phyloP scores from a whole-genome alignment of 35 echinoderm and acorn worm species.

The Apostichopus japonicus region DNA sequence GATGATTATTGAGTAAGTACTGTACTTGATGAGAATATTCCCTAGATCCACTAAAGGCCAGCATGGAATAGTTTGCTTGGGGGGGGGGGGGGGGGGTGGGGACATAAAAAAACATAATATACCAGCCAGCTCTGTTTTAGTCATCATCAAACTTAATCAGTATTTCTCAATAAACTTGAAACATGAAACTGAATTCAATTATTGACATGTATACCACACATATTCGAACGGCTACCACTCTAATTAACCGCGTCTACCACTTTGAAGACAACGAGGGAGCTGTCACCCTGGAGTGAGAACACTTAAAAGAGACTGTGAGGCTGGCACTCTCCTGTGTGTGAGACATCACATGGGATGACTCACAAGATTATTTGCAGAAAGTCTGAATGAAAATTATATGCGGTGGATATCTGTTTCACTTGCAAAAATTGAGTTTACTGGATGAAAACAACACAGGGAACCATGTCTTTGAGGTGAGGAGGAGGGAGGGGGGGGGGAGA shows the following conservation, averaged over 20 bases:
- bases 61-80: not conserved
- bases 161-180: constrained; percentile 20
- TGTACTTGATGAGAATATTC: not conserved
- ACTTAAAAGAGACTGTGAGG: not conserved
- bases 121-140: not conserved
- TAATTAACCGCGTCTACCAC: not conserved
- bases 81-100: no score
- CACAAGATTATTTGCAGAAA: not conserved
- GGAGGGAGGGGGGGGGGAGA: no score
- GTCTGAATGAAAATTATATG: not conserved
- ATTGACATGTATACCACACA: not conserved
- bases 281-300: not conserved
- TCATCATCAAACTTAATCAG: not conserved
- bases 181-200: constrained; percentile 10
- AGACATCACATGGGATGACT: not conserved
- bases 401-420: no score
- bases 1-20: not conserved
- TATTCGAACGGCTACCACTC: not conserved
- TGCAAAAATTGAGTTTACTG: not conserved
- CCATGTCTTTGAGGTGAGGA: no score
- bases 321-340: not conserved
- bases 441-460: no score
- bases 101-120: no score
- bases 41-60: not conserved
- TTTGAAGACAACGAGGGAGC: not conserved